Evolutionary conservation across 2,797 vertebrate genomes (phyloP).

Genomic region (Tauraco hartlaubi): DNA sequence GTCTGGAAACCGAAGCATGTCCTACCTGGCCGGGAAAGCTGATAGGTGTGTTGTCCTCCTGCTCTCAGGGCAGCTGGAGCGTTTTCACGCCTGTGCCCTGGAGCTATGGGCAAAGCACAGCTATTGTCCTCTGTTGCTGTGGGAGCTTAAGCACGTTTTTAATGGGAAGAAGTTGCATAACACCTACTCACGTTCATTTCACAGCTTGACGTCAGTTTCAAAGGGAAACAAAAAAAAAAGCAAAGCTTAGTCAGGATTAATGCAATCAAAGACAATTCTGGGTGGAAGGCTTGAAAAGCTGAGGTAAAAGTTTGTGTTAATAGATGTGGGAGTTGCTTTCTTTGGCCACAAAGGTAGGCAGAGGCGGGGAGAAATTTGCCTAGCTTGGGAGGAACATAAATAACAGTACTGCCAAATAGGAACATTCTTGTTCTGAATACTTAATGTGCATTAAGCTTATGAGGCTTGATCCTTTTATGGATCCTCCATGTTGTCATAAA

Average conservation of each 20-base stretch:
- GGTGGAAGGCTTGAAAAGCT: neutral
- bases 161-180: neutral
- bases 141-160: neutral
- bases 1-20: conserved; percentile 90
- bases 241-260: neutral
- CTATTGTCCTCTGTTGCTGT: neutral
- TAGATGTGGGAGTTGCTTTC: neutral
- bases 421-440: neutral
- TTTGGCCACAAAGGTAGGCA: neutral
- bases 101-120: neutral
- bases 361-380: neutral
- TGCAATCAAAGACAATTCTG: neutral
- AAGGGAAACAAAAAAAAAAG: fast-evolving
- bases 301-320: neutral
- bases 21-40: conserved; percentile 88
- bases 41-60: conserved; percentile 82
- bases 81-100: neutral
- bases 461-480: neutral
- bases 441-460: neutral
- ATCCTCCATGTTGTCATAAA: neutral
- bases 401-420: neutral
- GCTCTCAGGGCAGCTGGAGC: neutral
- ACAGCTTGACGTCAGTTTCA: neutral
- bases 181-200: neutral
- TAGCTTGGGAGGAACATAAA: neutral